Percentiles rank a stretch among this genome's conserved stretches.
Evolutionary conservation across 2,113 vertebrate species (phyloP).

Genomic region (Xiphophorus maculatus): DNA sequence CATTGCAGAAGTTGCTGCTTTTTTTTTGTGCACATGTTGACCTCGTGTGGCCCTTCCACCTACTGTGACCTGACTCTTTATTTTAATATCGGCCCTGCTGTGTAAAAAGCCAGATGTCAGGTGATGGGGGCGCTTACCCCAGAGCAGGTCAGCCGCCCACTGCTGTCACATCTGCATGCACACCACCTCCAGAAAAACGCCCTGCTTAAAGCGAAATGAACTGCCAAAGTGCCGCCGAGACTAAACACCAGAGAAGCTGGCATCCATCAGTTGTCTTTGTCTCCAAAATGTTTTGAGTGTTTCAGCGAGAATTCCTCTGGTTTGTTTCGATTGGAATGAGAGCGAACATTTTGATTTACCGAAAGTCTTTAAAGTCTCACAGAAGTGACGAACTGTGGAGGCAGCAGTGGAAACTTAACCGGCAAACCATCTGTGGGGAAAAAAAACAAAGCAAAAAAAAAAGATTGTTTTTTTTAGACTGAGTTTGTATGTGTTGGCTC

Average conservation of each 20-base stretch:
- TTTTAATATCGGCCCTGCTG: constrained; percentile 21
- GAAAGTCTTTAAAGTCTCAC: constrained; percentile 8
- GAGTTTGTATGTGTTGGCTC: constrained; percentile 4
- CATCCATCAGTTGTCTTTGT: constrained; percentile 24
- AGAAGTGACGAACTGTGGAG: constrained; percentile 1
- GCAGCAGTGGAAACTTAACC: constrained; percentile 21
- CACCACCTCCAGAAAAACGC: constrained; percentile 27
- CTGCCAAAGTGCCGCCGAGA: constrained; percentile 8
- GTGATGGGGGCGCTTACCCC: constrained; percentile 35
- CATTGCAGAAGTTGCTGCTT: not conserved
- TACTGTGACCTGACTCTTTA: constrained; percentile 19
- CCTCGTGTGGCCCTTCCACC: constrained; percentile 39
- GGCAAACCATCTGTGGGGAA: constrained; percentile 6
- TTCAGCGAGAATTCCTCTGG: constrained; percentile 9
- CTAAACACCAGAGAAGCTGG: constrained; percentile 58
- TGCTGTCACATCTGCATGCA: constrained; percentile 38
- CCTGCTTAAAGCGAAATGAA: constrained; percentile 20
- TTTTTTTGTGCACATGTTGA: constrained; percentile 23
- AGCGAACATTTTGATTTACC: constrained; percentile 5
- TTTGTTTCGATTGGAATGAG: constrained; percentile 57
- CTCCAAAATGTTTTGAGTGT: not conserved
- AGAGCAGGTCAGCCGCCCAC: constrained; percentile 41
- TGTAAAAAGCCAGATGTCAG: constrained; percentile 53
- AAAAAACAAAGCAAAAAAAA: constrained; percentile 1
- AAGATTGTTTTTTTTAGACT: constrained; percentile 24